Evolutionary conservation across 2,888 invertebrate species (phyloP), one percentile per base, ranked within the genome.

Genomic region (Phengaris arion): DNA sequence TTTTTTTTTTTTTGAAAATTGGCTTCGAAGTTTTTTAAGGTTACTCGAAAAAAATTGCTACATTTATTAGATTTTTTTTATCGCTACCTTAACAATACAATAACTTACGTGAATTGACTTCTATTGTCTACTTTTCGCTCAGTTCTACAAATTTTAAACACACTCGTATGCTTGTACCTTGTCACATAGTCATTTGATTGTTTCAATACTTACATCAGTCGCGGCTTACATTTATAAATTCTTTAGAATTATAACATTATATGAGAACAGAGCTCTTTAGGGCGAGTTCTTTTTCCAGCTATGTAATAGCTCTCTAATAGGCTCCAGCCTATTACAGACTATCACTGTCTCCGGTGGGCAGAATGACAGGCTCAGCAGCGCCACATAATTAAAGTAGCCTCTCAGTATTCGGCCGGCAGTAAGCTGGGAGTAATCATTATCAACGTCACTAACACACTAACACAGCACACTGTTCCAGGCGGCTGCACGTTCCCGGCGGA

Each of bases 401-500:
- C 15, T 12, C 15, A 55, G 4, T 15, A 55, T 3, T 35, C 35
- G 35, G 35, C 35, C 35, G 35, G 35, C 2, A 35, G 35, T 35
- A 35, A 35, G 35, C 3, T 35, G 2, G 35, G 4, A 4, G 35
- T 35, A 35, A 35, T 35, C 3, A 35, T 35, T 1, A 35, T 35
- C 35, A 35, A 22, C 22, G 22, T 35, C 35, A 35, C 35, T 35
- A 35, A 2, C 35, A 35, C 35, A 35, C 35, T 35, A 35, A 2
- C 35, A 35, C 35, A 35, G 35, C 35, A 35, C n/a, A 55, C 35
- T 13, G 45, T 85, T 89, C 77, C 94, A 94, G 85, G 94, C 79
- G 95, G 94, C 77, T 96, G 96, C 88, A 94, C 95, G 77, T 96
- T 96, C 86, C 96, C 96, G 57, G 91, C 92, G 75, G 91, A 92